Conservation (phyloP, 2,888 invertebrate genomes). For the Prosopocoilus inquinatus region DNA sequence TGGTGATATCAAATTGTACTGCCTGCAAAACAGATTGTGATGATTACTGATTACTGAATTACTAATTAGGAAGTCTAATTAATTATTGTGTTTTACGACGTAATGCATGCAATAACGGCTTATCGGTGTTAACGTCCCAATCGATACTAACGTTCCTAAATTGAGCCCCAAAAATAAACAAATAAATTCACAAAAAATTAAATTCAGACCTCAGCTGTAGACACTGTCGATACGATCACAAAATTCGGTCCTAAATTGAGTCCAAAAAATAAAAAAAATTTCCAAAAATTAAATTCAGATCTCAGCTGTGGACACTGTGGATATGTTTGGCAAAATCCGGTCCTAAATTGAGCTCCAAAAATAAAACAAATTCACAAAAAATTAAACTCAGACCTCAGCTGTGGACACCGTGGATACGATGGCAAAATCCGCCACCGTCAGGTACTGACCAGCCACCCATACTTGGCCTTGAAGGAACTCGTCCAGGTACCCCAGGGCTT, state of each 20-base stretch:
- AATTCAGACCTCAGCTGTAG: constrained; percentile 57
- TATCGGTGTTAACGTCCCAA: too few species aligned
- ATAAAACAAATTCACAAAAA: not conserved
- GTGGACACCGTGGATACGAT: constrained; percentile 62
- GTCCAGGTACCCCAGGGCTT: constrained; percentile 60
- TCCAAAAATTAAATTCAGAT: not conserved
- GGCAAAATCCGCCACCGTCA: constrained; percentile 70
- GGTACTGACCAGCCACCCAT: constrained; percentile 65
- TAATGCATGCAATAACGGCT: too few species aligned
- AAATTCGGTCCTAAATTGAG: constrained; percentile 58
- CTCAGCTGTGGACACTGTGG: too few species aligned
- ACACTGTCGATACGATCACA: constrained; percentile 59
- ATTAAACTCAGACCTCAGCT: constrained; percentile 54
- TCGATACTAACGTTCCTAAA: constrained; percentile 41
- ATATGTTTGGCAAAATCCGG: not conserved
- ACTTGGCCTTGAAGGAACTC: constrained; percentile 57
- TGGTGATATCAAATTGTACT: constrained; percentile 56
- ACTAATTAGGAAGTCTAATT: too few species aligned
- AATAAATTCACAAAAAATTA: not conserved
- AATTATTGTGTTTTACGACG: too few species aligned
- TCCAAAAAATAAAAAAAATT: not conserved
- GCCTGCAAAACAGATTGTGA: constrained; percentile 48
- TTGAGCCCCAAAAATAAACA: not conserved
- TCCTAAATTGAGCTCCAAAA: not conserved
- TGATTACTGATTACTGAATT: too few species aligned